Evolutionary conservation across 1,140 invertebrate genomes (phyloP), one percentile per base, ranked within the genome.

Genomic region (Neotoxoptera formosana): DNA sequence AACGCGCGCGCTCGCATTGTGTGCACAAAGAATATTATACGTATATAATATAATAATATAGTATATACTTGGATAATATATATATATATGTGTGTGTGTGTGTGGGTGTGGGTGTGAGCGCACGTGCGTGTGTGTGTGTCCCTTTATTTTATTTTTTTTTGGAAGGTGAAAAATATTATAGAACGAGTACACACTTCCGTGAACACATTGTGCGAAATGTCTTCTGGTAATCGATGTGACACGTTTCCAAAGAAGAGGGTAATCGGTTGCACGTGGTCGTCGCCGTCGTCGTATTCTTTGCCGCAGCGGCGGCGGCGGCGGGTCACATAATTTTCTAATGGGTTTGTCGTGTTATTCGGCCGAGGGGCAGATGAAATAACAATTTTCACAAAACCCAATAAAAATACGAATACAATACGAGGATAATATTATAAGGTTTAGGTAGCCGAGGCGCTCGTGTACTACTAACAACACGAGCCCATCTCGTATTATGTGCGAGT

Each of bases 341-440:
- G 91, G 91, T 93, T 93, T 93, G 81, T 93, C 91, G 91, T 93
- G 91, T 93, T 91, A 86, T 93, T 30, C 67, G 48, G 47, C n/a
- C 30, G 90, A 47, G 76, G 81, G 81, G 81, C 91, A 93, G 91
- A 93, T 93, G 91, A 93, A 93, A 93, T 93, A 93, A 93, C 91
- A 93, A 84, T 93, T 93, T 93, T 86, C 91, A 93, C 91, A 93
- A 93, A 93, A 93, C 91, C 91, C 91, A 84, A 93, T 93, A 93
- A 93, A 93, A 90, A 90, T 45, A 86, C 81, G 47, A 84, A 36
- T 8, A 93, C 91, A 93, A 93, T 93, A 25, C 21, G n/a, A 76
- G 67, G 48, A 93, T 86, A n/a, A n/a, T n/a, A n/a, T n/a, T n/a
- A n/a, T n/a, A 86, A 86, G 91, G 34, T 84, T 86, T 86, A 84